These are phyloP conservation scores for Clepsis dumicolana DNA, from an alignment of 2,888 invertebrate species.

Conservation along the genomic window DNA sequence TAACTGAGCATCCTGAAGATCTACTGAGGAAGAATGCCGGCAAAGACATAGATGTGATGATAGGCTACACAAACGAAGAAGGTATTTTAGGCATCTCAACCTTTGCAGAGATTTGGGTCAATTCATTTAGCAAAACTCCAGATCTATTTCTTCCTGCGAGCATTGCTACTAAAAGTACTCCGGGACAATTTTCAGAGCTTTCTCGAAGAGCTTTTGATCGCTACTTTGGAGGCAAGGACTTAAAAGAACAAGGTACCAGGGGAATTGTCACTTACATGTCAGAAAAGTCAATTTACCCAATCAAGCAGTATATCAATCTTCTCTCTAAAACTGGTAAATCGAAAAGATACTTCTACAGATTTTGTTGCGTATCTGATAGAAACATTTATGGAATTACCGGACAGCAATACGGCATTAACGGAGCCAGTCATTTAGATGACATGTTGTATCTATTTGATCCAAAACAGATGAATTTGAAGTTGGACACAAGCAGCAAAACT, in stretches of 20 bases:
- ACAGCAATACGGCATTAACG: neutral
- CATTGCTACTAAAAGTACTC: neutral
- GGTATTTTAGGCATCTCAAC: neutral
- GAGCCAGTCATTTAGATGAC: conserved; percentile 6
- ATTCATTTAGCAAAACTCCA: conserved; percentile 4
- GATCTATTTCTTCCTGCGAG: conserved; percentile 5
- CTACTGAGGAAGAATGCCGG: neutral
- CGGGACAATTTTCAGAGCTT: neutral
- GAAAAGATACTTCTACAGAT: conserved; percentile 10
- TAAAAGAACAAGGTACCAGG: neutral
- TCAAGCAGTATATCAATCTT: neutral
- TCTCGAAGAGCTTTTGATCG: conserved; percentile 3
- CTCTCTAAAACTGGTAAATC: neutral
- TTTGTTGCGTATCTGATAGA: conserved; percentile 6
- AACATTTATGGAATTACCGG: neutral
- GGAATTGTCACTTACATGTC: neutral
- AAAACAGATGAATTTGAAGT: neutral
- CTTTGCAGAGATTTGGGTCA: neutral
- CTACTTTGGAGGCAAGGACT: conserved; percentile 1
- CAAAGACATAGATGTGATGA: conserved; percentile 8
- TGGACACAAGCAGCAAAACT: neutral
- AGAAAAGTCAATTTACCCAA: neutral
- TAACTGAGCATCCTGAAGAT: neutral
- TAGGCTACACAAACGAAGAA: conserved; percentile 5
- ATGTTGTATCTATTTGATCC: conserved; percentile 2